Percentiles rank a stretch among this genome's conserved stretches.
These are phyloP conservation scores for Castor canadensis DNA, from an alignment of 2,113 vertebrate genomes.

Conservation along the genomic window DNA sequence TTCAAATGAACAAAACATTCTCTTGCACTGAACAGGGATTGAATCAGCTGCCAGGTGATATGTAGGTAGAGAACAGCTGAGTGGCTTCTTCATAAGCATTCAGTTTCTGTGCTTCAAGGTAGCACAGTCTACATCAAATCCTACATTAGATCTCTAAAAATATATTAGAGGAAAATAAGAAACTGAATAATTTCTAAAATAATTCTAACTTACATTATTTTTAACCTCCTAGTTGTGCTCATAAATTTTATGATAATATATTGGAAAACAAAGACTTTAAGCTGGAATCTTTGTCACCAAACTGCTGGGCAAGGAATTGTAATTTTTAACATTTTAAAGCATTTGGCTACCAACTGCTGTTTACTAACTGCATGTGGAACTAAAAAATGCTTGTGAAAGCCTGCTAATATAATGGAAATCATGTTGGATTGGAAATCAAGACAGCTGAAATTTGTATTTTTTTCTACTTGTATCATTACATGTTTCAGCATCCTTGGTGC, in stretches of 20 bases:
- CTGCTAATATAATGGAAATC: background rate
- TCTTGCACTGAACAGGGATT: background rate
- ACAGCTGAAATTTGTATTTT: background rate
- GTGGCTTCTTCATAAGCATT: background rate
- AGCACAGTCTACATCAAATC: background rate
- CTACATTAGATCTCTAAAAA: background rate
- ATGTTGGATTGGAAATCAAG: background rate
- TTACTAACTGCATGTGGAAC: background rate
- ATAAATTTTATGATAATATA: background rate
- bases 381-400: background rate
- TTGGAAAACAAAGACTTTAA: background rate
- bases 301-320: background rate
- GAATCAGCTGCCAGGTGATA: background rate
- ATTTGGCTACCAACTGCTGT: background rate
- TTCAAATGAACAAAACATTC: constrained; percentile 38
- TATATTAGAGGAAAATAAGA: background rate
- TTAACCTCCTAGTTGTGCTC: background rate
- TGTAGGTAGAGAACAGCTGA: background rate
- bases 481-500: background rate
- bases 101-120: background rate
- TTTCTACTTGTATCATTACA: background rate
- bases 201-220: background rate
- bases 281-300: background rate
- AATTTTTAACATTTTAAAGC: constrained; percentile 22
- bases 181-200: background rate